Percentiles rank a stretch among this genome's conserved stretches.
Evolutionary conservation across 2,797 vertebrate species (phyloP).

Genomic region (Syndactyla subalaris): DNA sequence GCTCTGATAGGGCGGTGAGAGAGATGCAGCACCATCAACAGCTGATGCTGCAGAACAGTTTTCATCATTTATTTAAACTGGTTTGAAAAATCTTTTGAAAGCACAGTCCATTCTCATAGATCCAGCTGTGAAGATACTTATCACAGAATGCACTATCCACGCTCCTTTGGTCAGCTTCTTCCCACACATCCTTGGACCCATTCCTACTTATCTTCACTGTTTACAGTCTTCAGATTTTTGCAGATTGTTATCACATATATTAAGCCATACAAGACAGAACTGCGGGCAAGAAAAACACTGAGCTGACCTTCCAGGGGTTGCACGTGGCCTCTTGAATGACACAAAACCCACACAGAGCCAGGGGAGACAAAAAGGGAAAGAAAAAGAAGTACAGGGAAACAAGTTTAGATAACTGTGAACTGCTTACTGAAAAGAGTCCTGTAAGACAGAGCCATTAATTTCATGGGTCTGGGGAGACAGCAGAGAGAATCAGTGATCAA

Average conservation of each 20-base stretch:
- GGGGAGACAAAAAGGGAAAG: constrained; percentile 16
- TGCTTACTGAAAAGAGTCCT: not conserved
- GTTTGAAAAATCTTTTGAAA: constrained; percentile 29
- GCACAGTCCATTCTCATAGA: not conserved
- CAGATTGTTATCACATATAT: constrained; percentile 47
- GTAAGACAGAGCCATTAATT: constrained; percentile 36
- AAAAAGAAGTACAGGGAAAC: not conserved
- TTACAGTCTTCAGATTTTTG: constrained; percentile 45
- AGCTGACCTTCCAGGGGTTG: constrained; percentile 4
- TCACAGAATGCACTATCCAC: not conserved
- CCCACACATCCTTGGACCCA: constrained; percentile 4
- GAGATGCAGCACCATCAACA: constrained; percentile 11
- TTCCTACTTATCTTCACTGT: not conserved
- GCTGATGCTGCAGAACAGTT: constrained; percentile 30
- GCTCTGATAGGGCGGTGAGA: not conserved
- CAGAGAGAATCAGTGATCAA: not conserved
- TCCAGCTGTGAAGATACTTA: constrained; percentile 50
- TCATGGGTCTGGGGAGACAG: not conserved
- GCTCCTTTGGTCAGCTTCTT: constrained; percentile 25
- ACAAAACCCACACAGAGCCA: not conserved
- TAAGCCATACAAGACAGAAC: not conserved
- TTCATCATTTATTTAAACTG: constrained; percentile 55
- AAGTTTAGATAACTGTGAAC: constrained; percentile 43
- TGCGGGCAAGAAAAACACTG: constrained; percentile 33
- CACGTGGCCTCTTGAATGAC: not conserved